These are phyloP conservation scores for Oreochromis tanganicae DNA, from an alignment of 2,113 vertebrate species.

Conservation along the genomic window DNA sequence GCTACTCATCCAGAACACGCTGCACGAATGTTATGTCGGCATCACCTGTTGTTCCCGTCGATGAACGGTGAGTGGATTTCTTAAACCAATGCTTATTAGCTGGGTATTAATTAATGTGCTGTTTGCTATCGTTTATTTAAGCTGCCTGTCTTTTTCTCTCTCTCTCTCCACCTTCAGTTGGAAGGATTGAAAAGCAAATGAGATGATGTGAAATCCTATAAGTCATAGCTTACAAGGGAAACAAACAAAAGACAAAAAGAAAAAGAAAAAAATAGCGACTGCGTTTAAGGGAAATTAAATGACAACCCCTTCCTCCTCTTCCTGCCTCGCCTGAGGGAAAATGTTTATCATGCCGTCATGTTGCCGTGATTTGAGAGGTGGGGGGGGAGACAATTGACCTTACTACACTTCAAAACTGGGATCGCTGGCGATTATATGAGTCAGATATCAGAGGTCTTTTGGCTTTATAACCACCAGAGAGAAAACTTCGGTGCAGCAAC, in stretches of 20 bases:
- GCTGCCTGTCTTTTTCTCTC: not conserved
- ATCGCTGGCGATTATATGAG: not conserved
- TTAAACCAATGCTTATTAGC: not conserved
- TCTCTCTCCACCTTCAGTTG: not conserved
- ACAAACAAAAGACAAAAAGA: not conserved
- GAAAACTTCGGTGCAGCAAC: constrained; percentile 77
- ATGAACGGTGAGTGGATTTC: constrained; percentile 54
- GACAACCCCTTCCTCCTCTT: constrained; percentile 27
- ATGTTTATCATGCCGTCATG: constrained; percentile 60
- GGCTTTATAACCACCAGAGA: constrained; percentile 39
- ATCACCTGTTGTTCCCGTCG: constrained; percentile 68
- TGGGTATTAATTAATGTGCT: not conserved
- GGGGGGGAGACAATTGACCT: not conserved
- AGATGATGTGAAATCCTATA: not conserved
- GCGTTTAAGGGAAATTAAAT: not conserved
- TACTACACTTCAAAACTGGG: not conserved
- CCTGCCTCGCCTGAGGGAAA: constrained; percentile 50
- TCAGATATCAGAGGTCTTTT: not conserved
- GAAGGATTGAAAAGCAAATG: not conserved
- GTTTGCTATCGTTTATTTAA: not conserved
- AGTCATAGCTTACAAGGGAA: not conserved
- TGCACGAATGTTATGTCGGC: not conserved
- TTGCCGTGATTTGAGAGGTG: constrained; percentile 38
- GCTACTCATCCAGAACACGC: constrained; percentile 13
- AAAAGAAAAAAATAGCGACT: not conserved